Evolutionary conservation across 2,113 vertebrate species (phyloP), one percentile per base, ranked within the genome.

Genomic region (Reinhardtius hippoglossoides): DNA sequence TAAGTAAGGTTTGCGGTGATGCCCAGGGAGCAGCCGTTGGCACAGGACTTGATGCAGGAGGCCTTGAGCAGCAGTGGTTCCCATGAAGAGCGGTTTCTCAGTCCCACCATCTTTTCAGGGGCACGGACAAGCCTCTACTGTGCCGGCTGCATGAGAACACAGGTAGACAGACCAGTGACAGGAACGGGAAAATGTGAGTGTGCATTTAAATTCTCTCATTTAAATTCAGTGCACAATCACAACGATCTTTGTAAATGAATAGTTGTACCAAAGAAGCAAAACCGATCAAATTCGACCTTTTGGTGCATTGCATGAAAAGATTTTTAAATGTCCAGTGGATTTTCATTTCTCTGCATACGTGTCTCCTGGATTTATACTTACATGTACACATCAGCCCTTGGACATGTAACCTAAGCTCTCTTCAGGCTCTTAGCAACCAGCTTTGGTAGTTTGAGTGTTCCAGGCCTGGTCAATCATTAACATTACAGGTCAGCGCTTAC

Each of bases 11-110:
- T 94, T 21, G 96, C 93, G 0, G 94, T 95, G 90, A 97, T 93
- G 86, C 96, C 96, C 90, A 99, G 88, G 42, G 96, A 96, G 85
- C 95, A 97, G 10, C 98, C 98, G 0, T 97, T 96, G 89, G 96
- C 95, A 82, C 96, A 97, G 70, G 98, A 98, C 88, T 95, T 96
- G 71, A 99, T 95, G 67, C 84, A 92, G 65, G 98, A 99, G 81
- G 96, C 94, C 84, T 97, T 97, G 71, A 99, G 94, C 6, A 97
- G 94, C 83, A 99, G 89, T 60, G 96, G 94, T 35, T 96, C 96
- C 97, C 97, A 99, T 50, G 95, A 95, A n/a, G 94, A 92, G 75
- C 96, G 94, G 78, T 95, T 91, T 21, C 96, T 97, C 67, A 99
- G 92, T 4, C 98, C 98, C 0, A 97, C 97, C 98, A 99, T 99